phyloP scores from a whole-genome alignment of 2,888 invertebrate genomes.

The Oxytorus armatus region DNA sequence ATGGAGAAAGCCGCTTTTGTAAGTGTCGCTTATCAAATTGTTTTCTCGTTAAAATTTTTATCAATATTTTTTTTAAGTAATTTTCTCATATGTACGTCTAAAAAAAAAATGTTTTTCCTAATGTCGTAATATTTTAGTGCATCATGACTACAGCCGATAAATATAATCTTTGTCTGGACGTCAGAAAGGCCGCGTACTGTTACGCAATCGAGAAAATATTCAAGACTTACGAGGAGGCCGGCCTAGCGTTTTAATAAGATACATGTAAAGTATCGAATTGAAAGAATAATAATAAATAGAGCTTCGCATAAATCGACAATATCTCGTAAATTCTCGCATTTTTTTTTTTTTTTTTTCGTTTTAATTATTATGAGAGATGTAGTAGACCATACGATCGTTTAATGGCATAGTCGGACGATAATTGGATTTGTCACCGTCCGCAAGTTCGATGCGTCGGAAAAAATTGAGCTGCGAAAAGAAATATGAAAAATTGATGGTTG shows the following conservation, averaged over 20 bases:
- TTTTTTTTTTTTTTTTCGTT: background rate
- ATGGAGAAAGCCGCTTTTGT: slow-evolving; percentile 98
- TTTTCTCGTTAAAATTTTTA: background rate
- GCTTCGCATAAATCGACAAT: too few relatives aligned
- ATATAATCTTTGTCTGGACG: slow-evolving; percentile 96
- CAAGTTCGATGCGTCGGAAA: slow-evolving; percentile 48
- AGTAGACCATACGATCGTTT: slow-evolving; percentile 56
- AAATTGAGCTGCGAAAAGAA: slow-evolving; percentile 48
- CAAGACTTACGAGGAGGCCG: slow-evolving; percentile 96
- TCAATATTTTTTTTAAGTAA: background rate
- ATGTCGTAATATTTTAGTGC: slow-evolving; percentile 85
- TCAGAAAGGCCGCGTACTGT: slow-evolving; percentile 98
- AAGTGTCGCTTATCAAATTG: slow-evolving; percentile 71
- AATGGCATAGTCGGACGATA: slow-evolving; percentile 60
- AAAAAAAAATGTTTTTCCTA: too few relatives aligned
- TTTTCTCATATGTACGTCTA: slow-evolving; percentile 44
- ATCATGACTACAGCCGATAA: slow-evolving; percentile 97
- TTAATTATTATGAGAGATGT: slow-evolving; percentile 27
- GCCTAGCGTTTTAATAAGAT: slow-evolving; percentile 95
- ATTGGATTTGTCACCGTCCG: slow-evolving; percentile 49
- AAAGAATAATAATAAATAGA: too few relatives aligned
- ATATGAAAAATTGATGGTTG: background rate
- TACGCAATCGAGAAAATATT: slow-evolving; percentile 99
- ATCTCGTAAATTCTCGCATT: too few relatives aligned
- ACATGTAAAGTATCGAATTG: too few relatives aligned